Evolutionary conservation across 2,888 invertebrate genomes (phyloP), one percentile per base, ranked within the genome.

Genomic region (Drosophila hamatofila): DNA sequence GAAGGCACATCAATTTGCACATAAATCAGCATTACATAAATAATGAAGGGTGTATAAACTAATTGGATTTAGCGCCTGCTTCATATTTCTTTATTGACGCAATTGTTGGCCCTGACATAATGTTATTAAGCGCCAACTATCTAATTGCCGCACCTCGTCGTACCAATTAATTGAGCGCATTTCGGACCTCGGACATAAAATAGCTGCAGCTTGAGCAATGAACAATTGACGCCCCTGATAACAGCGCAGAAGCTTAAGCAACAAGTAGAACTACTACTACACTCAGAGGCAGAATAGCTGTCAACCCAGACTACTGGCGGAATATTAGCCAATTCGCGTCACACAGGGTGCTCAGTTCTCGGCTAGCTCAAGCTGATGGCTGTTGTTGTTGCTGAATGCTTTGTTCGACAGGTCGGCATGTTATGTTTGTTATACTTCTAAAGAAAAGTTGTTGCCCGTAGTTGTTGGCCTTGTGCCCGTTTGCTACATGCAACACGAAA

Each of bases 51-150:
- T 18, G 68, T 42, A 25, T 44, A 62, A 70, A 57, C 60, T 80
- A 83, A 89, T 88, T 83, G 78, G 78, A 66, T 73, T 75, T 83
- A 49, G 44, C 72, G 75, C 69, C 78, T 64, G 71, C 55, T 56
- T 83, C 71, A 75, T 68, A 56, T 77, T 72, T 65, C 59, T 60
- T 55, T 70, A 55, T 51, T 78, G 63, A 64, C 63, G 64, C 37
- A 58, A 42, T 48, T 54, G 44, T 25, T 54, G 61, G 48, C 60
- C 66, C 63, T 69, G 58, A 64, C 54, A 52, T 55, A 52, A 46
- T 54, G 63, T 73, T 72, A 61, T 71, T 72, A 71, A 73, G 70
- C 70, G 11, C 33, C 39, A n/a, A 60, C 57, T 52, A 68, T 44
- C 67, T 59, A 78, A 83, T 78, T 81, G 84, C 56, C 30, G 12